phyloP scores from a whole-genome alignment of 2,888 invertebrate genomes.

The Helicoverpa assulta region DNA sequence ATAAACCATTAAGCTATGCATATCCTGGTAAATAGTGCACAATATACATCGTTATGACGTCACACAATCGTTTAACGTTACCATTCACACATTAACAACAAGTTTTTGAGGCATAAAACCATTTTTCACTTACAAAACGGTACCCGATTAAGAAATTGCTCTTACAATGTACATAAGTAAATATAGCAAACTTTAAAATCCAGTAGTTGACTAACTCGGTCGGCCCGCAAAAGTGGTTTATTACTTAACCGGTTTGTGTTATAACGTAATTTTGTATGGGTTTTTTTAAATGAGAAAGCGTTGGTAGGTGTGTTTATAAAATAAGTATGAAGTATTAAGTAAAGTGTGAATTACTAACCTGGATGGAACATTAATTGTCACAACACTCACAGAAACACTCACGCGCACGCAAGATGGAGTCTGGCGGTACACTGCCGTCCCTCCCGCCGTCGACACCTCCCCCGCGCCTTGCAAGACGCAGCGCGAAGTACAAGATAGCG shows the following conservation, averaged over 20 bases:
- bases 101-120: conserved; percentile 23
- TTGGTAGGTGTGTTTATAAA: conserved; percentile 10
- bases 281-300: background rate
- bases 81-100: conserved; percentile 10
- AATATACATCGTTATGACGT: conserved; percentile 42
- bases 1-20: background rate
- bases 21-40: conserved; percentile 24
- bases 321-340: conserved; percentile 22
- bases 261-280: conserved; percentile 30
- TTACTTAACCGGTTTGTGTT: conserved; percentile 62
- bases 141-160: conserved; percentile 56
- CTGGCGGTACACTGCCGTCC: conserved; percentile 57
- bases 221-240: conserved; percentile 65
- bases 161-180: conserved; percentile 55
- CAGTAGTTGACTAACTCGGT: conserved; percentile 67
- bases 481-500: conserved; percentile 53
- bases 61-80: conserved; percentile 5
- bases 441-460: conserved; percentile 39
- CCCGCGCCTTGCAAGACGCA: conserved; percentile 48
- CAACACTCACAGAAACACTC: conserved; percentile 54
- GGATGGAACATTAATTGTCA: conserved; percentile 59
- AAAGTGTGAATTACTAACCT: conserved; percentile 57
- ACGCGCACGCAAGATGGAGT: conserved; percentile 59
- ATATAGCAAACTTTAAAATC: conserved; percentile 62
- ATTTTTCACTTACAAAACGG: conserved; percentile 45